phyloP scores from a whole-genome alignment of 2,797 vertebrate genomes.

The Catostomus latipinnis region DNA sequence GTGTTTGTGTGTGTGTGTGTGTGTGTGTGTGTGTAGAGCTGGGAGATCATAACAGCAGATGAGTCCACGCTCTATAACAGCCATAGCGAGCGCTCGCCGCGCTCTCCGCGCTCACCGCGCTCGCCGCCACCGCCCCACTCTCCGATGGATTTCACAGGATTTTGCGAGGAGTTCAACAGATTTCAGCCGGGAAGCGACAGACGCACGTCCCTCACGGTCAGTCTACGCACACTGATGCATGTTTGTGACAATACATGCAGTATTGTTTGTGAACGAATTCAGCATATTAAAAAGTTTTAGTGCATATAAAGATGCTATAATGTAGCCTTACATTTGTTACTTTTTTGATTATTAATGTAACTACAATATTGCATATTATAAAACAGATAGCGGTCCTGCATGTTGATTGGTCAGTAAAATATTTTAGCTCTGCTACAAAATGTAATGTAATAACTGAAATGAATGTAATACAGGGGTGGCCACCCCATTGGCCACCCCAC shows the following conservation, averaged over 20 bases:
- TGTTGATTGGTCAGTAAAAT: too few species aligned
- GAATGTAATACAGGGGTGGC: too few species aligned
- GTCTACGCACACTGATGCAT: slow-evolving; percentile 33
- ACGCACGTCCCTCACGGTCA: slow-evolving; percentile 81
- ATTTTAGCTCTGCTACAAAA: too few species aligned
- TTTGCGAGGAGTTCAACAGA: slow-evolving; percentile 77
- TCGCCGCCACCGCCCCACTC: slow-evolving; percentile 70
- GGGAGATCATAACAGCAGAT: slow-evolving; percentile 92
- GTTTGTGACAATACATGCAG: too few species aligned
- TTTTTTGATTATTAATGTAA: too few species aligned
- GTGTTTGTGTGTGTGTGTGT: slow-evolving; percentile 52
- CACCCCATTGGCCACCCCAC: too few species aligned
- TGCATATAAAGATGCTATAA: neutral
- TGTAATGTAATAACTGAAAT: too few species aligned
- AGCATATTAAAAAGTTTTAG: neutral
- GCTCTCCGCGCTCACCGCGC: slow-evolving; percentile 20
- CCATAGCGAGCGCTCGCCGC: slow-evolving; percentile 72
- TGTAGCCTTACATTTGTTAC: neutral
- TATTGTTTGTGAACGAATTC: too few species aligned
- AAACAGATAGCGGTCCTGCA: too few species aligned
- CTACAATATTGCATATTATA: too few species aligned
- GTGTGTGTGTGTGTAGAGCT: slow-evolving; percentile 79
- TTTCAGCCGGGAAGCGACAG: slow-evolving; percentile 74
- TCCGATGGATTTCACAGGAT: slow-evolving; percentile 65
- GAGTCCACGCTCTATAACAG: slow-evolving; percentile 78